Evolutionary conservation across 2,797 vertebrate species (phyloP).

Genomic region (Hemibagrus guttatus): DNA sequence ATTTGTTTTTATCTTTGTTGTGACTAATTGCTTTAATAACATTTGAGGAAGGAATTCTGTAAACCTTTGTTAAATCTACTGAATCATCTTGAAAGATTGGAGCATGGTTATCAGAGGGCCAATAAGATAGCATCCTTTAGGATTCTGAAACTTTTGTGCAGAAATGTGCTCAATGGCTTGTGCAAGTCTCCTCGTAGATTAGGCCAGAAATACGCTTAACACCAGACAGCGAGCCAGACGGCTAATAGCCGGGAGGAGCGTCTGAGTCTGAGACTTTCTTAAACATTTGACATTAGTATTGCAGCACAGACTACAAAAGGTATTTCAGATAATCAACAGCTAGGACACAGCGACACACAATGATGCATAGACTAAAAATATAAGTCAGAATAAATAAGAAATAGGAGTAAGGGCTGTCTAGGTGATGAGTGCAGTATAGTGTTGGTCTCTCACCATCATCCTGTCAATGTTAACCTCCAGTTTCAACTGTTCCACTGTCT

Average conservation of each 20-base stretch:
- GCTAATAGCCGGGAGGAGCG: neutral
- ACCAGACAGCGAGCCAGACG: no score
- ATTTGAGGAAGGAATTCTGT: neutral
- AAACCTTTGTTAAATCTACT: neutral
- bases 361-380: neutral
- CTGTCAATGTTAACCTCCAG: constrained; percentile 92
- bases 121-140: neutral
- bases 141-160: neutral
- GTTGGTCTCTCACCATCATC: constrained; percentile 80
- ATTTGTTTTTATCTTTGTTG: neutral
- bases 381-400: neutral
- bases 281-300: neutral
- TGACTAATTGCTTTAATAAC: neutral
- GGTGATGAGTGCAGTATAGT: neutral
- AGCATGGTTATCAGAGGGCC: neutral
- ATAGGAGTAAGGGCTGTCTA: neutral
- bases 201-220: neutral
- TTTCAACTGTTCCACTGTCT: constrained; percentile 89
- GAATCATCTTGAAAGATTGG: neutral
- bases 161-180: neutral
- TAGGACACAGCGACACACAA: neutral
- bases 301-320: neutral
- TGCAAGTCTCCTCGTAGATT: no score
- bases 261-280: neutral
- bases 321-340: no score